Percentiles rank a stretch among this genome's conserved stretches.
phyloP scores from a whole-genome alignment of 2,888 invertebrate species.

The Perithous albicinctus region DNA sequence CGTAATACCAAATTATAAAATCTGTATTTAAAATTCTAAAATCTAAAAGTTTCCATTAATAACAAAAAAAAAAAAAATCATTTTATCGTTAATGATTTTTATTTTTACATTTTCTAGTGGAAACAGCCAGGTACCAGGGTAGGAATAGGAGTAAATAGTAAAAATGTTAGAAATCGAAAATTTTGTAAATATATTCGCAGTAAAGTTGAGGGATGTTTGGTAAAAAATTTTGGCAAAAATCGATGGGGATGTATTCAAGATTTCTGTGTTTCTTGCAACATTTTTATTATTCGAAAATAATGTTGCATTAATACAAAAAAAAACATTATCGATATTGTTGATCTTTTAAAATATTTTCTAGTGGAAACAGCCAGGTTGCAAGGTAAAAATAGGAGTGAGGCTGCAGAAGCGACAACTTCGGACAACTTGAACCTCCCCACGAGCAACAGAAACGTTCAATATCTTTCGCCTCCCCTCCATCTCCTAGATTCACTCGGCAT shows the following conservation, averaged over 20 bases:
- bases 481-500: background rate
- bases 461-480: background rate
- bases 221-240: too few species aligned
- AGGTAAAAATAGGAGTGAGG: background rate
- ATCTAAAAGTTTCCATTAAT: background rate
- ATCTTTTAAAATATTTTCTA: background rate
- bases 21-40: background rate
- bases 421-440: background rate
- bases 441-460: constrained; percentile 17
- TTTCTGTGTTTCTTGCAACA: too few species aligned
- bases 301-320: background rate
- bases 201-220: too few species aligned
- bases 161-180: too few species aligned
- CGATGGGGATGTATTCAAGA: too few species aligned
- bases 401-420: background rate
- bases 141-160: background rate
- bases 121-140: background rate
- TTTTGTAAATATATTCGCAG: too few species aligned
- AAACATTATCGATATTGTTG: background rate
- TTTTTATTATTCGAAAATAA: too few species aligned
- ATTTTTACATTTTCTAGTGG: background rate
- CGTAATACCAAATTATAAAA: background rate
- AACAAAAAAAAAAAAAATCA: background rate
- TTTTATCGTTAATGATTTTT: background rate
- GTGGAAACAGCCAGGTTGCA: background rate